These are phyloP conservation scores for Calephelis nemesis DNA, from an alignment of 1,140 invertebrate species.

Conservation along the genomic window DNA sequence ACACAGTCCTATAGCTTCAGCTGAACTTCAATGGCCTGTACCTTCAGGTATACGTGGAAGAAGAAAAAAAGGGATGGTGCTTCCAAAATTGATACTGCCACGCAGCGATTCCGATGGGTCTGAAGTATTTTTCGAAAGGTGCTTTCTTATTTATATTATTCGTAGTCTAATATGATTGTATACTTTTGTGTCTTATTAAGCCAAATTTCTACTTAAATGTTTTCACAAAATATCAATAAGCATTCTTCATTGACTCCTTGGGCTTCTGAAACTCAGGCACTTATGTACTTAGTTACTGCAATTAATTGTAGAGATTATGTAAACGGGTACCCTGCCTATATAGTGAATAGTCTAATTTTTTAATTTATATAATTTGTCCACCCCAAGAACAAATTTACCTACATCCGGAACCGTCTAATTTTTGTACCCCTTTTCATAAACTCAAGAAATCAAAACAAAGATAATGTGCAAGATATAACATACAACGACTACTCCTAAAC, in stretches of 20 bases:
- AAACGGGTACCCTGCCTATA: neutral
- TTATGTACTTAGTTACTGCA: too few species aligned
- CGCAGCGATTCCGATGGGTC: constrained; percentile 84
- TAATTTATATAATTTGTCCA: too few species aligned
- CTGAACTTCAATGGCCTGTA: constrained; percentile 82
- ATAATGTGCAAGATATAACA: too few species aligned
- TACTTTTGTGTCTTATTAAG: constrained; percentile 8
- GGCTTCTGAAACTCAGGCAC: too few species aligned
- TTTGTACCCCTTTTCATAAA: too few species aligned
- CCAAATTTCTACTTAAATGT: neutral
- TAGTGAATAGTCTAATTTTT: neutral
- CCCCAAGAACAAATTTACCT: too few species aligned
- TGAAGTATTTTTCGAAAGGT: constrained; percentile 81
- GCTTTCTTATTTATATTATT: constrained; percentile 34
- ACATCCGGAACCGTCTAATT: too few species aligned
- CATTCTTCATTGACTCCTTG: too few species aligned
- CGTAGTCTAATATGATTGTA: constrained; percentile 19
- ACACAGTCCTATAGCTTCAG: constrained; percentile 82
- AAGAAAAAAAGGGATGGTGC: constrained; percentile 85
- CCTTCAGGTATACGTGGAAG: constrained; percentile 82
- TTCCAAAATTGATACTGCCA: constrained; percentile 87
- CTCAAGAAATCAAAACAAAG: too few species aligned
- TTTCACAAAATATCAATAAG: too few species aligned
- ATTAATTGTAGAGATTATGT: too few species aligned
- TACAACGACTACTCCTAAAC: too few species aligned